Evolutionary conservation across 2,888 invertebrate genomes (phyloP).

Genomic region (Sinopyrophorus schimmeli): DNA sequence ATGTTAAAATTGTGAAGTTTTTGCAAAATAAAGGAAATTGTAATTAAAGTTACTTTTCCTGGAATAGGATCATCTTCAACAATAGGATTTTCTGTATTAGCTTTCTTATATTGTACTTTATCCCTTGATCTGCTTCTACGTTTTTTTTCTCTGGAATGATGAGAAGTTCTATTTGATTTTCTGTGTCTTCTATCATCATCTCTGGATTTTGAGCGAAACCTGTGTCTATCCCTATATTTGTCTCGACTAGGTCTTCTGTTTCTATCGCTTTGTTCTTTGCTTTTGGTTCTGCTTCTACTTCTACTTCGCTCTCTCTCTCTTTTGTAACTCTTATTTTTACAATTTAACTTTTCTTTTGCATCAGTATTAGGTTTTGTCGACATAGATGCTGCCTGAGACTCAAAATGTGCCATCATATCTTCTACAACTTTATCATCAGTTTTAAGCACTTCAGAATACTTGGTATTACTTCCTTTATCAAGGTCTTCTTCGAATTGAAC

Average conservation of each 20-base stretch:
- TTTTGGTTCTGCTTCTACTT: constrained; percentile 24
- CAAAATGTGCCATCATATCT: constrained; percentile 83
- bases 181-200: constrained; percentile 41
- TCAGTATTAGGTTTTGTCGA: neutral
- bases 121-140: constrained; percentile 36
- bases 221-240: constrained; percentile 29
- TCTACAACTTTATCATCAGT: constrained; percentile 63
- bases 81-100: no score
- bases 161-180: constrained; percentile 39
- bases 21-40: neutral
- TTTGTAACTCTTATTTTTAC: constrained; percentile 4
- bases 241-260: constrained; percentile 34
- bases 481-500: constrained; percentile 50
- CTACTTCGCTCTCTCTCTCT: constrained; percentile 13
- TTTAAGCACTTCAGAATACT: constrained; percentile 43
- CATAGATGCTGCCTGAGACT: constrained; percentile 76
- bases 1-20: constrained; percentile 33
- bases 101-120: no score
- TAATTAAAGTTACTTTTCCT: constrained; percentile 72
- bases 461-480: constrained; percentile 46
- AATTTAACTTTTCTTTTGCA: constrained; percentile 8
- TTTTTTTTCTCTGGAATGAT: constrained; percentile 41
- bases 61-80: constrained; percentile 76
- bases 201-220: constrained; percentile 50
- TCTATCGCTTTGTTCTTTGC: constrained; percentile 40